A percentile compares a stretch with the other conserved stretches of the same genome.
These are phyloP conservation scores for Luehdorfia chinensis DNA, from an alignment of 1,140 invertebrate genomes.

Conservation along the genomic window DNA sequence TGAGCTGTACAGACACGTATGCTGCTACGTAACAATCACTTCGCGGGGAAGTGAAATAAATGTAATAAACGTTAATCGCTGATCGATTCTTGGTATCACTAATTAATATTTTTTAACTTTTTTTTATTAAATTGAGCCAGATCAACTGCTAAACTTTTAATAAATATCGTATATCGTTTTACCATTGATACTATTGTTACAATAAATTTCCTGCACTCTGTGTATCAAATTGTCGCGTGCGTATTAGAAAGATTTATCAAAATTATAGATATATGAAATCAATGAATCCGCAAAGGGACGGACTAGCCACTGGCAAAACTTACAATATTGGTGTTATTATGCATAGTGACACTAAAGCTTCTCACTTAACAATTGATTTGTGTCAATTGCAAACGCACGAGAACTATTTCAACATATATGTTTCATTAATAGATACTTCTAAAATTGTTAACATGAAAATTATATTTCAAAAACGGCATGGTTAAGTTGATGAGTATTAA, in stretches of 20 bases:
- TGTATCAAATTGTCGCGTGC: conserved; percentile 1
- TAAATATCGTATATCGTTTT: conserved; percentile 3
- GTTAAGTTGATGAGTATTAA: conserved; percentile 59
- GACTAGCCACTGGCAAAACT: conserved; percentile 51
- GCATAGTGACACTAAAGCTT: conserved; percentile 24
- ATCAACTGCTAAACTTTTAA: conserved; percentile 3
- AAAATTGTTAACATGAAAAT: conserved; percentile 13
- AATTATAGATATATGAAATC: conserved; percentile 20
- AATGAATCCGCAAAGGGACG: conserved; percentile 56
- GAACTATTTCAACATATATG: conserved; percentile 5
- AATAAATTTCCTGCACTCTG: conserved; percentile 1
- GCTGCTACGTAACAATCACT: conserved; percentile 10
- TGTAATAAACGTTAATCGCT: too few relatives aligned
- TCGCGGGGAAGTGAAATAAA: background rate
- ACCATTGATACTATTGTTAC: conserved; percentile 4
- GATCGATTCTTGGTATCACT: too few relatives aligned
- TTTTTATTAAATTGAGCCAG: conserved; percentile 19
- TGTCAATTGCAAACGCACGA: background rate
- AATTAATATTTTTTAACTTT: background rate
- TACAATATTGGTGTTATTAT: conserved; percentile 57
- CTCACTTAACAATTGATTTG: background rate
- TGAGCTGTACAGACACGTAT: conserved; percentile 43
- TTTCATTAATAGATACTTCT: too few relatives aligned
- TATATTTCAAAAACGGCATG: conserved; percentile 46
- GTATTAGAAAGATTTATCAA: conserved; percentile 10